phyloP scores from a whole-genome alignment of 2,113 vertebrate species.

The Stigmatopora argus region DNA sequence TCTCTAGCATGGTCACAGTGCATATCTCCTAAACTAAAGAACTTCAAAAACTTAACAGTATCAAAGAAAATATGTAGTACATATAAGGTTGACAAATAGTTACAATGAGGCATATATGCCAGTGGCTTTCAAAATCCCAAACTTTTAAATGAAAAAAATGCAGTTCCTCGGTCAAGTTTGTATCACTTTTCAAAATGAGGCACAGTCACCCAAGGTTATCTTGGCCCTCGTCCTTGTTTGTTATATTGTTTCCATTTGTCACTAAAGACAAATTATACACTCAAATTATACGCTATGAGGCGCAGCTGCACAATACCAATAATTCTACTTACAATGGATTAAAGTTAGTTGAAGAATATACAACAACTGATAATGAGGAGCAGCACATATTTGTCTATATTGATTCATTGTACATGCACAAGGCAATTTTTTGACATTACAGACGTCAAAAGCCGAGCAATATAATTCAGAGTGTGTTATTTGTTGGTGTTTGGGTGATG shows the following conservation, averaged over 20 bases:
- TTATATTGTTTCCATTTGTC: conserved; percentile 1
- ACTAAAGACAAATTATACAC: background rate
- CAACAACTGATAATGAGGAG: conserved; percentile 2
- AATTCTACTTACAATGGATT: conserved; percentile 6
- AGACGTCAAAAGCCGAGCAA: background rate
- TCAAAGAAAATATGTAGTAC: too few species aligned
- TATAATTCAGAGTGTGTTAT: background rate
- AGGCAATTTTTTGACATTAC: background rate
- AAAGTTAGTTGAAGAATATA: background rate
- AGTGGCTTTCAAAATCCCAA: background rate
- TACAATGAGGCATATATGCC: background rate
- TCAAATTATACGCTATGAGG: background rate
- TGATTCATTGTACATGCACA: background rate
- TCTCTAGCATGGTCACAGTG: too few species aligned
- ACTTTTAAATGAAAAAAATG: background rate
- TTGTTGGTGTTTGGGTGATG: background rate
- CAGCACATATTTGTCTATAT: background rate
- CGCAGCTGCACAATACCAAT: conserved; percentile 1
- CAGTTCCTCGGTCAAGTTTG: background rate
- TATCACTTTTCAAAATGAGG: background rate
- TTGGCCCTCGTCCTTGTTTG: conserved; percentile 8
- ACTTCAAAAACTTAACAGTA: too few species aligned
- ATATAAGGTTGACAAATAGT: background rate
- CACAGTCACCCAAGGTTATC: background rate
- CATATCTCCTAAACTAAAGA: too few species aligned